Evolutionary conservation across 2,113 vertebrate species (phyloP), one percentile per base, ranked within the genome.

Genomic region (Myotis yumanensis): DNA sequence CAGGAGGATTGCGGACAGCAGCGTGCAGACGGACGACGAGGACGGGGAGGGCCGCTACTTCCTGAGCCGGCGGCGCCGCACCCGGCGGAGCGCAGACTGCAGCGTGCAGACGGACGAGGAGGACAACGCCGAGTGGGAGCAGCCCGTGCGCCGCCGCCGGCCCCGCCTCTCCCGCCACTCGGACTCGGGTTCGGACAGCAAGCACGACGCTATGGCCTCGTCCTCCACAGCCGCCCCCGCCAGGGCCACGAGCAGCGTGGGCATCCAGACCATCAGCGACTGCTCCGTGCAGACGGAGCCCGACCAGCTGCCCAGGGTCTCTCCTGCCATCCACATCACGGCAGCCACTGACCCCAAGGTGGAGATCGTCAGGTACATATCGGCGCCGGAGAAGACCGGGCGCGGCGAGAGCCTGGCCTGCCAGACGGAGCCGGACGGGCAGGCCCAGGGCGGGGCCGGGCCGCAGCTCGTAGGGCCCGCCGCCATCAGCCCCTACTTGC

Each of bases 21-120:
- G 99, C 0, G 99, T 99, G 84, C 99, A 99, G 98, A 99, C 99
- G 0, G 99, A 99, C 0, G 99, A 99, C 25, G 99, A 99, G 97
- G 99, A 99, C 0, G 99, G 98, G 0, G 99, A 99, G 91, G 99
- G 99, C 88, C 98, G 99, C 81, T 99, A 98, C 96, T 98, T 99
- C 92, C 98, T 99, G 97, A 99, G 98, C 0, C 98, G 99, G 40
- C 98, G 99, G n/a, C 99, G 99, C 88, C 98, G 99, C 86, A 97
- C 98, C 0, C 98, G 99, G 71, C 99, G 99, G 66, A 99, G 99
- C 23, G 97, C 99, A 0, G 99, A 99, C 98, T 99, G 99, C 98
- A 99, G 99, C 0, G 99, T 99, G 90, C 99, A 99, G 97, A 99
- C 99, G 0, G 99, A 99, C 0, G 99, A 99, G 16, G 99, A 99